Percentiles rank a stretch among this genome's conserved stretches.
phyloP scores from a whole-genome alignment of 2,113 vertebrate species.

The Geococcyx californianus region DNA sequence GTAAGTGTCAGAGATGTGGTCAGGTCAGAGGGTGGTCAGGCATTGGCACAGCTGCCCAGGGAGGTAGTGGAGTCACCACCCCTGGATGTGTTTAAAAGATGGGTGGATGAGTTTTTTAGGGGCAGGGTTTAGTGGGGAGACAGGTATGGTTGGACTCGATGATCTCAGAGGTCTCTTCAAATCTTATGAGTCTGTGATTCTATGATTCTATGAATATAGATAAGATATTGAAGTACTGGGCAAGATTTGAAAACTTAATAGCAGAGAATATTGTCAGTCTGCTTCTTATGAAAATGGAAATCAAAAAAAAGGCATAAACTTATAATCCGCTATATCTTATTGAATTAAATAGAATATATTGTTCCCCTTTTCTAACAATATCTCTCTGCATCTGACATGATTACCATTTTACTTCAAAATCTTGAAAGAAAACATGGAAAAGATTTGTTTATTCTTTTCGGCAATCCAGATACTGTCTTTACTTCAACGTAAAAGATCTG shows the following conservation, averaged over 20 bases:
- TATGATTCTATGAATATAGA: too few species aligned
- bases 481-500: neutral
- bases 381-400: neutral
- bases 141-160: too few species aligned
- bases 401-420: neutral
- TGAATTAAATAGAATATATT: neutral
- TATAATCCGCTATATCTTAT: neutral
- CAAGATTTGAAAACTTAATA: neutral
- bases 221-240: neutral
- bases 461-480: neutral
- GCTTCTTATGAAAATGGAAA: neutral
- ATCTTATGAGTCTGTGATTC: too few species aligned
- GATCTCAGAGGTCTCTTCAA: too few species aligned
- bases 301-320: neutral
- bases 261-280: neutral
- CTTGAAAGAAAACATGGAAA: neutral
- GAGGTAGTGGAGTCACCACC: too few species aligned
- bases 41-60: too few species aligned
- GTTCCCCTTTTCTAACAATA: neutral
- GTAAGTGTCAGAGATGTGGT: neutral
- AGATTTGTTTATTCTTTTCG: neutral
- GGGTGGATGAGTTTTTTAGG: too few species aligned
- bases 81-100: too few species aligned
- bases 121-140: too few species aligned
- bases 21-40: too few species aligned